phyloP scores from a whole-genome alignment of 2,113 vertebrate genomes.

The Dicrurus megarhynchus region DNA sequence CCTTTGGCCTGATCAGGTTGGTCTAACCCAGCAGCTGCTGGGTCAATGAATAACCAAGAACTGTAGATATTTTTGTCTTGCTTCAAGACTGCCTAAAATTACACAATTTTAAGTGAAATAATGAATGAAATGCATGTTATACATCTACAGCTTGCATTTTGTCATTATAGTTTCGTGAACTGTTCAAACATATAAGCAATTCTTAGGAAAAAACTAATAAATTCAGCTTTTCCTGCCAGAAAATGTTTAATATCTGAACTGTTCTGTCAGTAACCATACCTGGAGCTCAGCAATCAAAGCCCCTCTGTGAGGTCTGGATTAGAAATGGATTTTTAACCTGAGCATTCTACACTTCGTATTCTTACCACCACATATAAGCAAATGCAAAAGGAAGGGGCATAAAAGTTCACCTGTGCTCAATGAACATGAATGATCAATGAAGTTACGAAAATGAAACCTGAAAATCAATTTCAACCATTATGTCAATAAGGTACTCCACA shows the following conservation, averaged over 20 bases:
- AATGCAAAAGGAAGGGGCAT: neutral
- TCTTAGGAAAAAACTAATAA: neutral
- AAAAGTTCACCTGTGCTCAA: neutral
- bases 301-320: neutral
- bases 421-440: neutral
- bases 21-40: constrained; percentile 85
- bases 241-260: neutral
- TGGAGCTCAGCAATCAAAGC: neutral
- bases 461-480: neutral
- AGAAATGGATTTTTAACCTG: neutral
- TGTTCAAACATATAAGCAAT: neutral
- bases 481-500: neutral
- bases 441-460: neutral
- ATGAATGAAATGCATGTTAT: neutral
- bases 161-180: neutral
- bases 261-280: neutral
- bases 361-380: neutral
- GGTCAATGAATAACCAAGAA: constrained; percentile 92
- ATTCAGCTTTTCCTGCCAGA: neutral
- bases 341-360: neutral
- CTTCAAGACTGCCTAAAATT: constrained; percentile 82
- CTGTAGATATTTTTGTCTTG: constrained; percentile 91
- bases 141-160: neutral
- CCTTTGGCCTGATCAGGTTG: constrained; percentile 85
- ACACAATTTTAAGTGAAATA: neutral